Conservation (phyloP, 2,888 invertebrate genomes). For the Melieria omissa region DNA sequence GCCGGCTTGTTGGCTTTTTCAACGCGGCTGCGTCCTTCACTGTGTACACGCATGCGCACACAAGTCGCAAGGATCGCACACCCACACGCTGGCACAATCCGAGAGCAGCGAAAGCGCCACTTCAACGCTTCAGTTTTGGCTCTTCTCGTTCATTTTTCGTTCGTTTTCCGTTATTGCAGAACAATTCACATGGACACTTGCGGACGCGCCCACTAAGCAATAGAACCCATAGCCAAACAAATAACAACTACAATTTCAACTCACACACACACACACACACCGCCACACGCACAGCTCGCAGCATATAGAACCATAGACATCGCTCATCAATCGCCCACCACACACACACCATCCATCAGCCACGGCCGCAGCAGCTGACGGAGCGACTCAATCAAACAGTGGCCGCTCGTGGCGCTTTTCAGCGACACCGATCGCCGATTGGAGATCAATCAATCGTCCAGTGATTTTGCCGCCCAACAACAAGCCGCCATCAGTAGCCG, state of each 20-base stretch:
- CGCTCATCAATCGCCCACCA: no score
- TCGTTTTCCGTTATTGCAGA: slow-evolving; percentile 56
- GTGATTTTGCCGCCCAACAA: no score
- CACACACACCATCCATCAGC: no score
- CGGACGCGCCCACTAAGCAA: slow-evolving; percentile 58
- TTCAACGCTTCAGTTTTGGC: not conserved
- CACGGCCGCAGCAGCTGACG: no score
- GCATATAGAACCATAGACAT: not conserved
- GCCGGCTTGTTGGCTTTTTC: not conserved
- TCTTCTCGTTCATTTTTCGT: not conserved
- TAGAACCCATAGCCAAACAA: slow-evolving; percentile 1
- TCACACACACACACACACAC: slow-evolving; percentile 3
- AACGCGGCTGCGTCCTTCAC: slow-evolving; percentile 2
- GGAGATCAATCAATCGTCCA: no score
- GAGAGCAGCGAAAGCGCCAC: not conserved
- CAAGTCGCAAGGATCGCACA: slow-evolving; percentile 15
- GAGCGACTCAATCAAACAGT: no score
- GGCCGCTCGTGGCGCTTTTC: no score
- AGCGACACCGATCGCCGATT: no score
- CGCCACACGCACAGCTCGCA: not conserved
- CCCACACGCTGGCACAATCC: slow-evolving; percentile 2
- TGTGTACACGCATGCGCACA: slow-evolving; percentile 12
- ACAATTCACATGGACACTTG: slow-evolving; percentile 64
- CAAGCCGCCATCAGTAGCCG: no score
- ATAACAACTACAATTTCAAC: not conserved